Base-by-base conservation (phyloP, 2,888 invertebrate genomes). In the Imbricaverruca yamaguchii region DNA sequence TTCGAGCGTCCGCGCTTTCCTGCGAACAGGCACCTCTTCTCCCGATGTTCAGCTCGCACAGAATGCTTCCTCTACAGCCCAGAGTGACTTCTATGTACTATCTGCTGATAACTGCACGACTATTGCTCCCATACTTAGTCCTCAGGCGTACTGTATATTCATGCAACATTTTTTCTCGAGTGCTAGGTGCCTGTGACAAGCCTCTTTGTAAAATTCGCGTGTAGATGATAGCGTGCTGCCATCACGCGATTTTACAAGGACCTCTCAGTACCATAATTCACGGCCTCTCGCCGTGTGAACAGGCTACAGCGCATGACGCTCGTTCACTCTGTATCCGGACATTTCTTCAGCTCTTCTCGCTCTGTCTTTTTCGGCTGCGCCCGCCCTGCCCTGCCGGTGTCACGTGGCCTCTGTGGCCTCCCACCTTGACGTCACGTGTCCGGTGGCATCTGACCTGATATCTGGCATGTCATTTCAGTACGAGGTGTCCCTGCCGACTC, bases 391-490 rank as follows among this genome's bases (percentile, higher is more conserved):
- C 59, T 15, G 15, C 59, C 15, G 59, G 59, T 59, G 11, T 4
- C 15, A 59, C 59, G 59, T 59, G 59, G 15, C 59, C 59, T 13
- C 12, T 15, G 59, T 59, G 59, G 15, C 59, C 59, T 1, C 39
- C 7, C 12, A 59, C 59, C 59, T 15, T 11, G 18, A 10, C 39
- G 39, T 13, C 13, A 25, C 39, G 69, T 39, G 39, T 13, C 39
- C 39, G 7, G 12, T 53, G 53, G 74, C 13, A 53, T 18, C 53
- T 74, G 53, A 74, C 74, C 74, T 39, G 74, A 74, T 25, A 13
- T 74, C 53, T 74, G 74, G 74, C 74, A 74, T 74, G 74, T 74
- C 53, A 74, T 74, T 74, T 74, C 74, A 74, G 74, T 74, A 74
- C 74, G 74, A 74, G 74, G 74, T 74, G 12, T 53, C 74, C 18